Percentiles rank a stretch among this genome's conserved stretches.
Conservation (phyloP, 2,888 invertebrate genomes). For the Endomychus coccineus region DNA sequence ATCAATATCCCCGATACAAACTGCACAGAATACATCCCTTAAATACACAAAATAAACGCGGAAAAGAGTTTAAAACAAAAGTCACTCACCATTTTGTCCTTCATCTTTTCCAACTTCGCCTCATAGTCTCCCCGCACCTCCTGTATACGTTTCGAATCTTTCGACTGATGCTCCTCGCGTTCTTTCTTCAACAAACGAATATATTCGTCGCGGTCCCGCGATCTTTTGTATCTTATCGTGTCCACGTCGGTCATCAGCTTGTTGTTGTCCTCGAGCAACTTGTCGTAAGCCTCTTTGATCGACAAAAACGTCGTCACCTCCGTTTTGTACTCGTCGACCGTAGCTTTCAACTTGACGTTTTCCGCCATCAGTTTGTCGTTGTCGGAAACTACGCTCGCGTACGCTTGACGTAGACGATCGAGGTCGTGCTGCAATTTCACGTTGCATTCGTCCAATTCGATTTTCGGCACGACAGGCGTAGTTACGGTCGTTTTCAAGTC, state of each 20-base stretch:
- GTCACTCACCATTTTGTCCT: constrained; percentile 75
- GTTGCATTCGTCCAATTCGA: constrained; percentile 2
- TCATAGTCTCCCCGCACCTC: constrained; percentile 62
- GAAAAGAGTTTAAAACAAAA: no score
- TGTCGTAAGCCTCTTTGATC: constrained; percentile 40
- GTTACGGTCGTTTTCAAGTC: constrained; percentile 16
- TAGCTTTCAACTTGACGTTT: constrained; percentile 28
- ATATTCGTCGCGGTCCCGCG: constrained; percentile 39
- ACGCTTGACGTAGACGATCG: constrained; percentile 32
- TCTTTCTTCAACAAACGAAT: constrained; percentile 35
- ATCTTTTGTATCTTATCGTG: constrained; percentile 38
- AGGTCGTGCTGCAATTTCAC: constrained; percentile 23
- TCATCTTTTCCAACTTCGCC: constrained; percentile 69
- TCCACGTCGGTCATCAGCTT: constrained; percentile 37
- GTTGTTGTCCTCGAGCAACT: constrained; percentile 39
- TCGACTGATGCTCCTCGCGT: constrained; percentile 31
- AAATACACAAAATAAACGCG: no score
- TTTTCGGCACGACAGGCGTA: constrained; percentile 3
- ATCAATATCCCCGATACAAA: no score
- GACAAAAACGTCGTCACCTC: constrained; percentile 26
- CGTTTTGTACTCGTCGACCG: constrained; percentile 29
- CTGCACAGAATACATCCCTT: no score
- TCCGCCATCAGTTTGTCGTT: constrained; percentile 38
- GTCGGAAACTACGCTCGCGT: constrained; percentile 31
- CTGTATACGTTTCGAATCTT: constrained; percentile 42